These are phyloP conservation scores for Drosophila conformis DNA, from an alignment of 2,888 invertebrate species.

Conservation along the genomic window DNA sequence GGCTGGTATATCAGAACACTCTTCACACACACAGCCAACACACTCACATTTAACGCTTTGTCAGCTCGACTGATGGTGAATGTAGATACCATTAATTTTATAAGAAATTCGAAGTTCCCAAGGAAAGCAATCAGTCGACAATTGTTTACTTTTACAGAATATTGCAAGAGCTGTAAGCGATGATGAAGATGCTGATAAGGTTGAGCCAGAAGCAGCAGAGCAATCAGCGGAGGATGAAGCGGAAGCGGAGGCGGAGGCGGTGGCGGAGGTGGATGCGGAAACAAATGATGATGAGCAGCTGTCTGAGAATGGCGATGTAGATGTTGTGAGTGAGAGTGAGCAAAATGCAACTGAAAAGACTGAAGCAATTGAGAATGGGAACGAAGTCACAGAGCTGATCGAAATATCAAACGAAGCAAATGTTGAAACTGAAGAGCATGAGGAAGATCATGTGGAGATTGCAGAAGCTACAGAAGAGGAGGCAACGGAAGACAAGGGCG, in stretches of 20 bases:
- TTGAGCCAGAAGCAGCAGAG: constrained; percentile 20
- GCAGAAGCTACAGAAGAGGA: constrained; percentile 13
- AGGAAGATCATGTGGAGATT: constrained; percentile 27
- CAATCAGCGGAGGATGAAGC: constrained; percentile 6
- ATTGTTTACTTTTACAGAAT: constrained; percentile 86
- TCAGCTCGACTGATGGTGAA: constrained; percentile 30
- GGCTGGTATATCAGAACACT: constrained; percentile 23
- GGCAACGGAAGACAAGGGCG: constrained; percentile 33
- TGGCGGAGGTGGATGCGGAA: constrained; percentile 26
- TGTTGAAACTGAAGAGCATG: constrained; percentile 26
- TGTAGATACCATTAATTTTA: constrained; percentile 44
- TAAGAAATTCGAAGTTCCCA: constrained; percentile 40
- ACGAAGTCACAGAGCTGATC: constrained; percentile 14
- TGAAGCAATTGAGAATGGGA: constrained; percentile 49
- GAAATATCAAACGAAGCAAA: constrained; percentile 2
- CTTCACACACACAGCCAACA: constrained; percentile 9
- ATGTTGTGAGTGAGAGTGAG: constrained; percentile 60
- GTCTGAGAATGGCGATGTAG: constrained; percentile 14
- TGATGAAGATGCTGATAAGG: constrained; percentile 44
- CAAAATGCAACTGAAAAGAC: constrained; percentile 64
- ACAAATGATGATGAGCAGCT: constrained; percentile 5
- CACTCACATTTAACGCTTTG: constrained; percentile 31
- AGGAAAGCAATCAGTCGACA: constrained; percentile 85
- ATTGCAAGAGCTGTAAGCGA: constrained; percentile 82
- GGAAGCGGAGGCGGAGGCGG: constrained; percentile 7